A percentile compares a stretch with the other conserved stretches of the same genome.
These are phyloP conservation scores for Eupithecia dodoneata DNA, from an alignment of 2,888 invertebrate species.

Conservation along the genomic window DNA sequence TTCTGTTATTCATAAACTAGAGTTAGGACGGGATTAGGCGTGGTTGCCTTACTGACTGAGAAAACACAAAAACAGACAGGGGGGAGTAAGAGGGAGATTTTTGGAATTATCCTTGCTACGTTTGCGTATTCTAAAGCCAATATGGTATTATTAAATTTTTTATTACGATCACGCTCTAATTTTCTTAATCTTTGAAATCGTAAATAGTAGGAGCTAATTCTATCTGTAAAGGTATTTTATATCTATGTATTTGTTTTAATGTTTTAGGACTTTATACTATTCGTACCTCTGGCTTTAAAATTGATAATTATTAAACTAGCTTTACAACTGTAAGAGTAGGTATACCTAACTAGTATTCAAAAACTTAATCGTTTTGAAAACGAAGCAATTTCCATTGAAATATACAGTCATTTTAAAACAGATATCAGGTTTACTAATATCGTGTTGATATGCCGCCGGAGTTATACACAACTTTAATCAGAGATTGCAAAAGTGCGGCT, in stretches of 20 bases:
- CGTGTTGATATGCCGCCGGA: not conserved
- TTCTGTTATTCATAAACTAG: conserved; percentile 10
- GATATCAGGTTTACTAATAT: not conserved
- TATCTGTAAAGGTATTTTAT: not conserved
- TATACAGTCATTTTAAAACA: not conserved
- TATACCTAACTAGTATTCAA: no score
- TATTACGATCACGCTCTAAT: not conserved
- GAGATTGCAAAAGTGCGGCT: conserved; percentile 6
- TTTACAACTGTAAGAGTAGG: no score
- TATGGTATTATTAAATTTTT: not conserved
- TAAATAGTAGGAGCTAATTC: not conserved
- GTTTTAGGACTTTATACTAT: no score
- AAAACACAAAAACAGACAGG: not conserved
- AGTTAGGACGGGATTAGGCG: not conserved
- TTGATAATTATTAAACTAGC: no score
- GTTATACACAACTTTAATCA: conserved; percentile 4
- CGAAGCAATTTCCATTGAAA: not conserved
- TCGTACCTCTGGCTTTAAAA: no score
- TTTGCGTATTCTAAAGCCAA: not conserved
- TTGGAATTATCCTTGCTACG: not conserved
- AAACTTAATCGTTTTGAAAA: not conserved
- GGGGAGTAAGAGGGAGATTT: not conserved
- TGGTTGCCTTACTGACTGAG: not conserved
- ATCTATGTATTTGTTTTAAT: not conserved
- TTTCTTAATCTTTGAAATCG: not conserved